These are phyloP conservation scores for Hirudo medicinalis DNA, from an alignment of 1,140 invertebrate genomes.

Conservation along the genomic window DNA sequence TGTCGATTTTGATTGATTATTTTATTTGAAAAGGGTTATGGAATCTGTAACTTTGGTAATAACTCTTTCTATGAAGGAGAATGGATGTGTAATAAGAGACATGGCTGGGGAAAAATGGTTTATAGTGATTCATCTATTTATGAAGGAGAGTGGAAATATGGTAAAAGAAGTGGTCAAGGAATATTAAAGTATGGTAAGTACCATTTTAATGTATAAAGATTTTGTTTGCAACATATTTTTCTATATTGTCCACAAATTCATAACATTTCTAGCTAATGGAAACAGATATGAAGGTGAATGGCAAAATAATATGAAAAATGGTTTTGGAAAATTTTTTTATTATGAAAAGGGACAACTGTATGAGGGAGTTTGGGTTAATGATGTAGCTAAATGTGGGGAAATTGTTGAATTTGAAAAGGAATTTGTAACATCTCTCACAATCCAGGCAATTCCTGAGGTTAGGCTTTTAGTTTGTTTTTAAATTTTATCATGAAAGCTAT, in stretches of 20 bases:
- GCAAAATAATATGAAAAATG: constrained; percentile 42
- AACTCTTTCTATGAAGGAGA: constrained; percentile 42
- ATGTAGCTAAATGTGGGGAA: constrained; percentile 39
- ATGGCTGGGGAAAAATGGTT: constrained; percentile 43
- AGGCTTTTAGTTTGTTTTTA: no score
- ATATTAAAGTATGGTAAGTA: constrained; percentile 38
- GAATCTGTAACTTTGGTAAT: constrained; percentile 38
- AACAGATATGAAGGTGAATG: constrained; percentile 42
- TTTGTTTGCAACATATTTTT: neutral
- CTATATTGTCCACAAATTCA: neutral
- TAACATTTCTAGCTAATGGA: constrained; percentile 34
- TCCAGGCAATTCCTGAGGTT: constrained; percentile 40
- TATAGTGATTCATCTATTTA: constrained; percentile 41
- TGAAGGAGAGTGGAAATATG: constrained; percentile 44
- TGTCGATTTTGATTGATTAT: no score
- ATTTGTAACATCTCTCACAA: constrained; percentile 36
- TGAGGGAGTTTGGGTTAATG: constrained; percentile 42
- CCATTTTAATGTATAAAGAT: neutral
- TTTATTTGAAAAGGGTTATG: constrained; percentile 35
- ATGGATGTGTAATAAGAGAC: constrained; percentile 40
- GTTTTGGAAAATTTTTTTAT: constrained; percentile 42
- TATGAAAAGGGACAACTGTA: constrained; percentile 39
- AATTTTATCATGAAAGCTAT: no score
- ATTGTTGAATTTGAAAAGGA: constrained; percentile 41
- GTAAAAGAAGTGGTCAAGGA: constrained; percentile 39